Conservation (phyloP, 92 coral and sea anemone species). For the Desmophyllum pertusum region DNA sequence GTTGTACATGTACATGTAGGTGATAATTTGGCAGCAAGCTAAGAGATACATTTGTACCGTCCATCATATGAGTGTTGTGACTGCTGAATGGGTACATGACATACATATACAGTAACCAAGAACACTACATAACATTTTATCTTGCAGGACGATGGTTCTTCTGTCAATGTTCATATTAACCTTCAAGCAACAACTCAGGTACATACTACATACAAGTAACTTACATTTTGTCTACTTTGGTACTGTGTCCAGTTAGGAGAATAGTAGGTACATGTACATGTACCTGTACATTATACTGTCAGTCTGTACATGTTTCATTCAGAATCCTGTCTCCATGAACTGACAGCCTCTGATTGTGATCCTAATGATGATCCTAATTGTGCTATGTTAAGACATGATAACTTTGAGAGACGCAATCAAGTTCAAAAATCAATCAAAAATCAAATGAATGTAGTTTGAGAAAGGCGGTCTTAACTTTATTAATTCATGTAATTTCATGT, state of each 20-base stretch:
- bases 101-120: background rate
- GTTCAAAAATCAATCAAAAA: too few species aligned
- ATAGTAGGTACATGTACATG: background rate
- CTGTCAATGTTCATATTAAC: constrained; percentile 97
- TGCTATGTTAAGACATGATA: too few species aligned
- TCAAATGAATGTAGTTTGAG: too few species aligned
- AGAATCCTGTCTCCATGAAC: background rate
- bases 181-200: constrained; percentile 94
- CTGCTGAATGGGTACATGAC: background rate
- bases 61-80: background rate
- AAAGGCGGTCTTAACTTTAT: too few species aligned
- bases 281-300: background rate
- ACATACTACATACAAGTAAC: background rate
- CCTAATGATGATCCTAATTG: too few species aligned
- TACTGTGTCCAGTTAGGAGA: too few species aligned
- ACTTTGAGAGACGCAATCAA: background rate
- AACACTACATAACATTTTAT: background rate
- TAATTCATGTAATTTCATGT: background rate
- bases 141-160: constrained; percentile 92
- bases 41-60: too few species aligned
- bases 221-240: too few species aligned
- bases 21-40: background rate
- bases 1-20: too few species aligned
- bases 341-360: too few species aligned
- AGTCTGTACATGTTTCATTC: background rate